Evolutionary conservation across 2,113 vertebrate genomes (phyloP).

Genomic region (Pycnonotus jocosus): DNA sequence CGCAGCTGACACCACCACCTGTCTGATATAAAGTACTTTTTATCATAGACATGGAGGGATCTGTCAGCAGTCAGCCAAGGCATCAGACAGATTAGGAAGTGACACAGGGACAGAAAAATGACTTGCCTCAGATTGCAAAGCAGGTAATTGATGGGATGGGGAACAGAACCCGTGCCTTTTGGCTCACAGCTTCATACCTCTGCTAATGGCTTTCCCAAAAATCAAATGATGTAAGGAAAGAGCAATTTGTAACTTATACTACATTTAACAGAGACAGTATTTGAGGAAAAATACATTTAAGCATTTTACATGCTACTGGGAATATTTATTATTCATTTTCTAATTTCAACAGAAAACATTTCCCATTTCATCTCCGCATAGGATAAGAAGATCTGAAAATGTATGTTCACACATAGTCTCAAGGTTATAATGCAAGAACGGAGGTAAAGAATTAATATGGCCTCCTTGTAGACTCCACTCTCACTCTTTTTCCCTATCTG

Average conservation of each 20-base stretch:
- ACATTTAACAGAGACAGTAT: neutral
- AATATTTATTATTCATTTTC: neutral
- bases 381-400: neutral
- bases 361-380: neutral
- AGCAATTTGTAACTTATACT: neutral
- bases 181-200: neutral
- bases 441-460: neutral
- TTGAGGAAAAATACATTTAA: neutral
- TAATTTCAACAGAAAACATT: neutral
- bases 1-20: constrained; percentile 48
- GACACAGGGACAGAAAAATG: neutral
- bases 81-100: neutral
- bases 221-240: neutral
- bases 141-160: neutral
- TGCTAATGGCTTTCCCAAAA: neutral
- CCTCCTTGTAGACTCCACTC: neutral
- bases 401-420: neutral
- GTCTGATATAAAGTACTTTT: constrained; percentile 15
- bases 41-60: neutral
- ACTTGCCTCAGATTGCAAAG: neutral
- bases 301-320: neutral
- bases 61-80: neutral
- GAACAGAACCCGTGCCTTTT: neutral
- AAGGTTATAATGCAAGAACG: neutral
- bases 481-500: neutral